Evolutionary conservation across 2,888 invertebrate species (phyloP).

Genomic region (Orthonevra nobilis): DNA sequence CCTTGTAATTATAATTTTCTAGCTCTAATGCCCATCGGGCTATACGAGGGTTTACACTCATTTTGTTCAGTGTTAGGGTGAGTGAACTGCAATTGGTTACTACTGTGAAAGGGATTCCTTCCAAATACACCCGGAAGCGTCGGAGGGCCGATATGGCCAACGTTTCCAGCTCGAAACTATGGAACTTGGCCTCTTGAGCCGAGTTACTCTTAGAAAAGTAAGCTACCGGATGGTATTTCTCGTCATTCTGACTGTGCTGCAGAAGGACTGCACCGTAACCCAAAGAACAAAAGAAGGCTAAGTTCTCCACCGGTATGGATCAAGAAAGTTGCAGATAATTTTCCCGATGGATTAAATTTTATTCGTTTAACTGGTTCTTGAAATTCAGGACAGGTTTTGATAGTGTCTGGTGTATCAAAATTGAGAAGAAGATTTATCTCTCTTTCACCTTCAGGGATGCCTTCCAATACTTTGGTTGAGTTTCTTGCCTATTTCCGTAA

Average conservation of each 20-base stretch:
- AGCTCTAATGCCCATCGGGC: conserved; percentile 73
- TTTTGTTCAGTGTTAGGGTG: conserved; percentile 33
- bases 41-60: too few species aligned
- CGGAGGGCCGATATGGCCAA: conserved; percentile 72
- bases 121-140: conserved; percentile 72
- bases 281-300: neutral
- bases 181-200: conserved; percentile 37
- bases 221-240: conserved; percentile 72
- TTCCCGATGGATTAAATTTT: neutral
- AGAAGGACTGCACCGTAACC: conserved; percentile 73
- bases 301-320: neutral
- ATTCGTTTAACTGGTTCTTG: neutral
- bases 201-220: conserved; percentile 73
- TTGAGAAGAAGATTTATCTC: too few species aligned
- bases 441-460: too few species aligned
- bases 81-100: conserved; percentile 72
- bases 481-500: too few species aligned
- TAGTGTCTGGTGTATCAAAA: too few species aligned
- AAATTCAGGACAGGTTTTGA: conserved; percentile 8
- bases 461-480: too few species aligned
- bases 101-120: conserved; percentile 71
- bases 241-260: conserved; percentile 59
- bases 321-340: neutral
- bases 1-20: conserved; percentile 73
- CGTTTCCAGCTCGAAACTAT: conserved; percentile 10